Base-by-base conservation (phyloP, 2,113 vertebrate species). In the Amblyopsis rosae region DNA sequence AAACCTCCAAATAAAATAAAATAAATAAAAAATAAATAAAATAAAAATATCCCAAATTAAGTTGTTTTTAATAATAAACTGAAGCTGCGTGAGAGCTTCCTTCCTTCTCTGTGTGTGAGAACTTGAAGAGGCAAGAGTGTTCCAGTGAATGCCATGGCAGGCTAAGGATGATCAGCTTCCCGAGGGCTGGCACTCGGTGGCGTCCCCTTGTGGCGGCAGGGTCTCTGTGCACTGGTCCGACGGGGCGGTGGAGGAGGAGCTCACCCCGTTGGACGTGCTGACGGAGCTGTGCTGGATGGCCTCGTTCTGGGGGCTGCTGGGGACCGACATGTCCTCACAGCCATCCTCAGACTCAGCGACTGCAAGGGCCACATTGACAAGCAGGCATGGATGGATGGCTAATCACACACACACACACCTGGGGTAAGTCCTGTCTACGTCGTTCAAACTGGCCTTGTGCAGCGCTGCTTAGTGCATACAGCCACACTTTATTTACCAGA, bases 211-310 rank as follows among this genome's bases (percentile, higher is more conserved):
- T 1, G 94, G 89, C 67, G 93, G 92, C 70, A 81, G 90, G 0
- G 95, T 94, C 84, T 97, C 96, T 53, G 95, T 93, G 93, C 95
- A 96, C 92, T 96, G 97, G 90, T 95, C 94, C 0, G 94, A 93
- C 65, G 94, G 86, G 88, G 95, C 89, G 47, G 93, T 87, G 69
- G 95, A 95, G 16, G 95, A 95, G 26, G 95, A 95, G 90, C 94
- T 95, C 63, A 98, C 94, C 15, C 97, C 97, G 13, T 98, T 98
- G 88, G 98, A 99, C 50, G 98, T 99, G 93, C 96, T 98, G 93
- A 99, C 82, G 16, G 97, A 98, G 88, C 98, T 98, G 90, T 99
- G 96, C 89, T 99, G 98, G 73, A 99, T 98, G 45, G 96, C 98
- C 81, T 98, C 96, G 0, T 92, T 81, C 84, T 97, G 97, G 0